Evolutionary conservation across 1,140 invertebrate species (phyloP).

Genomic region (Papilio dardanus): DNA sequence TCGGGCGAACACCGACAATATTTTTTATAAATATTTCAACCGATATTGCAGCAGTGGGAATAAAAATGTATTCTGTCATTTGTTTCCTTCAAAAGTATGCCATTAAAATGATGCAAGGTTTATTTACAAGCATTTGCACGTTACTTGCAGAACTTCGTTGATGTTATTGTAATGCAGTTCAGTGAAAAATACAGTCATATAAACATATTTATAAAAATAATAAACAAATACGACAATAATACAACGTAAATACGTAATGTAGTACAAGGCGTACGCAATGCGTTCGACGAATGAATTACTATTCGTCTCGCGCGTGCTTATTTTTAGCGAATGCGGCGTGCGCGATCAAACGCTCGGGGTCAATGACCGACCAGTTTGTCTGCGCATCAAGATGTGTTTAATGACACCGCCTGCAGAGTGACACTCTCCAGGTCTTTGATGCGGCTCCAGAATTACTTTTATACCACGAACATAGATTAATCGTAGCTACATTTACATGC

Average conservation of each 20-base stretch:
- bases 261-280: conserved; percentile 1
- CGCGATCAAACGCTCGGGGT: conserved; percentile 56
- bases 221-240: not conserved
- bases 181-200: not conserved
- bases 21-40: conserved; percentile 2
- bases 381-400: conserved; percentile 50
- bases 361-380: conserved; percentile 55
- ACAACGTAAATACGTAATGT: not conserved
- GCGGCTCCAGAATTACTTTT: conserved; percentile 11
- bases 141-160: not conserved
- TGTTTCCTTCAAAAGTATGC: conserved; percentile 33
- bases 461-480: not conserved
- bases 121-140: not conserved
- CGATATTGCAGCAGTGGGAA: conserved; percentile 7
- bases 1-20: not conserved
- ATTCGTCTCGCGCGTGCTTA: conserved; percentile 53
- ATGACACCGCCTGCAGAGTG: conserved; percentile 37
- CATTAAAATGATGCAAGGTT: not conserved
- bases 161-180: too few relatives aligned
- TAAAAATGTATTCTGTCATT: conserved; percentile 28
- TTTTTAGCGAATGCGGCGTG: conserved; percentile 65
- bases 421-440: conserved; percentile 15
- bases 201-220: not conserved
- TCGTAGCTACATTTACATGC: not conserved
- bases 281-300: conserved; percentile 28